Evolutionary conservation across 2,888 invertebrate genomes (phyloP).

Genomic region (Tillus elongatus): DNA sequence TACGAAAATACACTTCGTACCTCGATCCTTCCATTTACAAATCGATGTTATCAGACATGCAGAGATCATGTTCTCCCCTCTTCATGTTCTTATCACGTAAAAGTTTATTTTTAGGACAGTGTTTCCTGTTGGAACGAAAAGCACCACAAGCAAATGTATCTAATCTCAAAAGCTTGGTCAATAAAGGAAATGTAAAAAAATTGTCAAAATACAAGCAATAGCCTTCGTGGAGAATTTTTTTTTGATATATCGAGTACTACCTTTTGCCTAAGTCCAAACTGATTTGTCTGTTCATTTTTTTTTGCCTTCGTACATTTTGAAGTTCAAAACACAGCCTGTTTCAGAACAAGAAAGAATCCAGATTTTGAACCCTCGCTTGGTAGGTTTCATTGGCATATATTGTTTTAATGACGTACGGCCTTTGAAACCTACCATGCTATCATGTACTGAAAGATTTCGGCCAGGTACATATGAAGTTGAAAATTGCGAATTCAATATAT

Average conservation of each 20-base stretch:
- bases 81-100: slow-evolving; percentile 2
- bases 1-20: not conserved
- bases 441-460: slow-evolving; percentile 18
- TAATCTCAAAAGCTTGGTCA: slow-evolving; percentile 5
- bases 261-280: not conserved
- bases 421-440: slow-evolving; percentile 23
- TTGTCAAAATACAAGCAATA: slow-evolving; percentile 8
- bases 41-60: slow-evolving; percentile 2
- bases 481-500: slow-evolving; percentile 11
- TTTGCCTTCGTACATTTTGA: slow-evolving; percentile 18
- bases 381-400: slow-evolving; percentile 21
- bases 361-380: slow-evolving; percentile 23
- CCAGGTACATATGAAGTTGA: slow-evolving; percentile 13
- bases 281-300: slow-evolving; percentile 5
- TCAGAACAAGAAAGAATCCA: slow-evolving; percentile 21
- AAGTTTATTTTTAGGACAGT: slow-evolving; percentile 1
- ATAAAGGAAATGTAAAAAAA: not conserved
- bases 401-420: slow-evolving; percentile 21
- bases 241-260: not conserved
- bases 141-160: slow-evolving; percentile 10
- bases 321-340: slow-evolving; percentile 16
- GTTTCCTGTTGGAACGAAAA: slow-evolving; percentile 6
- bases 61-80: slow-evolving; percentile 1
- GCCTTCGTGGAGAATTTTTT: slow-evolving; percentile 1
- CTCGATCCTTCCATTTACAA: slow-evolving; percentile 2